Conservation (phyloP, 1,140 invertebrate genomes). For the Gryon sp. region DNA sequence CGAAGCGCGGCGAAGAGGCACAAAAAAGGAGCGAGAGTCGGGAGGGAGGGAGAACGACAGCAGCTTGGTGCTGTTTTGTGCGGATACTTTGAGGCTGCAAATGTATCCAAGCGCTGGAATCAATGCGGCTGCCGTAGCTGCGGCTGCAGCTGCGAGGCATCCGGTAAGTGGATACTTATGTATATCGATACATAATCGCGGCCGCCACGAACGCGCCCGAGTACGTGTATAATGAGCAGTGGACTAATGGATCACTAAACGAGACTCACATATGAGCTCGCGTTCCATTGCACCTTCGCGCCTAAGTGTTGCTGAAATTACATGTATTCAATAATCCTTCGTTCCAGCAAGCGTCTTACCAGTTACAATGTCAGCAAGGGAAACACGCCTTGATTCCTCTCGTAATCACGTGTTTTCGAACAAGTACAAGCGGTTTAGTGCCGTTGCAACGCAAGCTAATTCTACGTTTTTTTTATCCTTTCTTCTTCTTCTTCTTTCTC, state of each 20-base stretch:
- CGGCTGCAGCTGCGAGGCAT: slow-evolving; percentile 82
- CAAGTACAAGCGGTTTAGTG: too few species aligned
- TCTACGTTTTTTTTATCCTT: too few species aligned
- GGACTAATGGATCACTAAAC: slow-evolving; percentile 50
- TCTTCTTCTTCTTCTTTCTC: too few species aligned
- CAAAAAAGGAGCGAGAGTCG: too few species aligned
- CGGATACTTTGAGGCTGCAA: slow-evolving; percentile 65
- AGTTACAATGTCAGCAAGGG: slow-evolving; percentile 1
- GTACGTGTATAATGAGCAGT: slow-evolving; percentile 43
- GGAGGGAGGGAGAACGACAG: slow-evolving; percentile 12
- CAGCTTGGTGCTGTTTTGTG: slow-evolving; percentile 51
- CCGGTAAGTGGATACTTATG: slow-evolving; percentile 79
- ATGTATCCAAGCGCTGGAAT: slow-evolving; percentile 83
- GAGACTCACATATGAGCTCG: slow-evolving; percentile 21
- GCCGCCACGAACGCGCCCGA: slow-evolving; percentile 29
- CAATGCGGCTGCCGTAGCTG: slow-evolving; percentile 82
- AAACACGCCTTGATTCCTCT: neutral
- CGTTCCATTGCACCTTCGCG: neutral
- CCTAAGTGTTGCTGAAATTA: slow-evolving; percentile 17
- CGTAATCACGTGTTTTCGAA: too few species aligned
- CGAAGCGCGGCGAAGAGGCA: neutral
- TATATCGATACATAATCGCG: slow-evolving; percentile 61
- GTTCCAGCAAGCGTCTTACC: too few species aligned
- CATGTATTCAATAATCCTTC: slow-evolving; percentile 8
- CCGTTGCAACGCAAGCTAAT: too few species aligned